Conservation (phyloP, 2,888 invertebrate genomes). For the Hydrotaea diabolus region DNA sequence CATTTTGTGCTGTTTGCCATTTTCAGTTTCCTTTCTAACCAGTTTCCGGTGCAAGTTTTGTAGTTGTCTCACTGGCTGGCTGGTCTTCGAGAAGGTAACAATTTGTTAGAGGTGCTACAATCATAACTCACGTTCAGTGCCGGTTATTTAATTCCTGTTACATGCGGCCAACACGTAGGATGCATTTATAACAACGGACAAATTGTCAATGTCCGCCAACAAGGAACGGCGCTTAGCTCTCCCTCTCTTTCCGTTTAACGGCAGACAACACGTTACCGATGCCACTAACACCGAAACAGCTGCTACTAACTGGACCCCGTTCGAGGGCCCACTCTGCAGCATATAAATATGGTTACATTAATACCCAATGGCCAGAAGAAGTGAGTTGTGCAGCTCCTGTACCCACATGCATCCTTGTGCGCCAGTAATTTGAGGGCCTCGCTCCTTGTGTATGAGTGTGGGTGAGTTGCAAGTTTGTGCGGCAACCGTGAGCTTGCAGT, state of each 20-base stretch:
- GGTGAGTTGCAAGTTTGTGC: slow-evolving; percentile 15
- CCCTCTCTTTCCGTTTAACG: neutral
- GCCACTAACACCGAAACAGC: neutral
- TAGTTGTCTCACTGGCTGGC: slow-evolving; percentile 7
- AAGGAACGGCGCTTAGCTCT: neutral
- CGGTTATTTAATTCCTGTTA: slow-evolving; percentile 65
- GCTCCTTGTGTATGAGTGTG: neutral
- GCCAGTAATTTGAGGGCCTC: neutral
- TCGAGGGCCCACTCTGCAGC: neutral
- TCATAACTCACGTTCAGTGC: slow-evolving; percentile 65
- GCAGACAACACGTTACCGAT: neutral
- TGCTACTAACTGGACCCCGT: no score
- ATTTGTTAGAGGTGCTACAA: slow-evolving; percentile 67
- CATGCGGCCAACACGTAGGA: slow-evolving; percentile 65
- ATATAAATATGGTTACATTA: slow-evolving; percentile 3
- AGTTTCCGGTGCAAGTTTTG: slow-evolving; percentile 2
- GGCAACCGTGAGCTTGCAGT: slow-evolving; percentile 15
- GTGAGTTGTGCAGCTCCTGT: neutral
- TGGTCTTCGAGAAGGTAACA: slow-evolving; percentile 58
- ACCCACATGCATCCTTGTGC: neutral
- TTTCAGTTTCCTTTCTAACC: slow-evolving; percentile 3
- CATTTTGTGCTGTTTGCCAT: neutral
- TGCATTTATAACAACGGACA: slow-evolving; percentile 68
- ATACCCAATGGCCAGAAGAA: neutral
- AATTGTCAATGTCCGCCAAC: slow-evolving; percentile 67